These are phyloP conservation scores for Coleophora flavipennella DNA, from an alignment of 2,888 invertebrate species.

Conservation along the genomic window DNA sequence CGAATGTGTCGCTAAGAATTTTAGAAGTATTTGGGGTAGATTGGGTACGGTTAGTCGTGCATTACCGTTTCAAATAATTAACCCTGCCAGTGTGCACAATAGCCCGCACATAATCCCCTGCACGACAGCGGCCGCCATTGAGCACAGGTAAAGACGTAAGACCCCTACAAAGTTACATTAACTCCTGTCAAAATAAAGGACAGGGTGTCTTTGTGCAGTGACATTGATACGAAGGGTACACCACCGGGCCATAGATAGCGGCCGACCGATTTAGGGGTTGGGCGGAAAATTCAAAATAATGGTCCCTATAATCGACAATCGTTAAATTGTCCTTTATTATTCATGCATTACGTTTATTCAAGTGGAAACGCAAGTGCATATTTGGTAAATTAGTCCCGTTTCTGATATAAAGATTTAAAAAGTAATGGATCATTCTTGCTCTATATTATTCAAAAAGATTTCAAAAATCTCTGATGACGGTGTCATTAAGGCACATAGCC, in stretches of 20 bases:
- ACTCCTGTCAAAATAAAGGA: conserved; percentile 64
- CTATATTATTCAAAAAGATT: too few species aligned
- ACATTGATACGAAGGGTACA: conserved; percentile 44
- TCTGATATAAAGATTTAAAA: background rate
- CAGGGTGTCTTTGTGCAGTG: conserved; percentile 40
- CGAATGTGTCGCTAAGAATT: too few species aligned
- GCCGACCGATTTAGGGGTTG: conserved; percentile 25
- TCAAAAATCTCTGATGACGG: conserved; percentile 23
- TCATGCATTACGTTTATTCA: background rate
- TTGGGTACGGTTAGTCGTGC: too few species aligned
- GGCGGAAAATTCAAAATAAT: conserved; percentile 40
- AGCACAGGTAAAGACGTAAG: conserved; percentile 45
- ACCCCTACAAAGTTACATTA: conserved; percentile 35
- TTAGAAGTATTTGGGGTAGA: too few species aligned
- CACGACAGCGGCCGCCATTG: conserved; percentile 27
- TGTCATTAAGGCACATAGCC: conserved; percentile 33
- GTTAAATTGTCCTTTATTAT: background rate
- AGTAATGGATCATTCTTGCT: too few species aligned
- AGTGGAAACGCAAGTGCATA: background rate
- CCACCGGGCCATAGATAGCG: conserved; percentile 20
- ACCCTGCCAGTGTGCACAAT: conserved; percentile 24
- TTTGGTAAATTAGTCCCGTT: background rate
- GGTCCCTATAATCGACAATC: background rate
- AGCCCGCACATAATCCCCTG: conserved; percentile 3
- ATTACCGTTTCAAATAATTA: conserved; percentile 8